These are phyloP conservation scores for Lineus longissimus DNA, from an alignment of 1,140 invertebrate species.

Conservation along the genomic window DNA sequence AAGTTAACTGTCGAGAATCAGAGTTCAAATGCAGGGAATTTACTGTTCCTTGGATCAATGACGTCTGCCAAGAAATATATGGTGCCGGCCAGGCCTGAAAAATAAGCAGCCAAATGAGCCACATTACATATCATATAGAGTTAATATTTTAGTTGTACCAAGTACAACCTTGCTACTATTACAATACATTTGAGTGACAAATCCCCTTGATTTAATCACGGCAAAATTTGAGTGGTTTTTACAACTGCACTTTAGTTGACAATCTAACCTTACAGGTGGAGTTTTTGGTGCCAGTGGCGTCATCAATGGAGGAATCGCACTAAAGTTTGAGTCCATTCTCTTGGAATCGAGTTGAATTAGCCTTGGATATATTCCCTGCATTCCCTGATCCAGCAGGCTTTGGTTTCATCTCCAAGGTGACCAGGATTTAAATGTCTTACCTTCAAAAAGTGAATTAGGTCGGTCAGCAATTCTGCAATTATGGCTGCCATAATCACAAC, in stretches of 20 bases:
- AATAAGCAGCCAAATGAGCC: conserved; percentile 16
- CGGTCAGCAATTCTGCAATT: conserved; percentile 69
- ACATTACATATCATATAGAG: no score
- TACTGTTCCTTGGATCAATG: conserved; percentile 59
- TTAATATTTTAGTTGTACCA: not conserved
- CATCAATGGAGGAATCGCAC: no score
- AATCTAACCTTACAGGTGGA: no score
- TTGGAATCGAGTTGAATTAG: no score
- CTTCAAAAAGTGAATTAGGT: conserved; percentile 84
- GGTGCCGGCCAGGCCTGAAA: conserved; percentile 59
- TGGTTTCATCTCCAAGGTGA: no score
- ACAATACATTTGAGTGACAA: not conserved
- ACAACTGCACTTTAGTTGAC: no score
- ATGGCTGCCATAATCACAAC: conserved; percentile 67
- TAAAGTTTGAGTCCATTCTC: no score
- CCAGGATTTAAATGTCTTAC: conserved; percentile 22
- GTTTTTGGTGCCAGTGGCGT: no score
- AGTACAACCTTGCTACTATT: not conserved
- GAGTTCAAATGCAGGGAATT: conserved; percentile 64
- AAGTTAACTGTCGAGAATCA: no score
- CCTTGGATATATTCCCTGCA: no score
- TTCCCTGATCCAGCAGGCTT: no score
- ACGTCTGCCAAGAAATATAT: conserved; percentile 70
- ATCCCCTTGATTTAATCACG: not conserved
- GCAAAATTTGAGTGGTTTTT: not conserved